Percentiles rank a stretch among this genome's conserved stretches.
phyloP scores from a whole-genome alignment of 2,888 invertebrate species.

The Drosophila paranaensis region DNA sequence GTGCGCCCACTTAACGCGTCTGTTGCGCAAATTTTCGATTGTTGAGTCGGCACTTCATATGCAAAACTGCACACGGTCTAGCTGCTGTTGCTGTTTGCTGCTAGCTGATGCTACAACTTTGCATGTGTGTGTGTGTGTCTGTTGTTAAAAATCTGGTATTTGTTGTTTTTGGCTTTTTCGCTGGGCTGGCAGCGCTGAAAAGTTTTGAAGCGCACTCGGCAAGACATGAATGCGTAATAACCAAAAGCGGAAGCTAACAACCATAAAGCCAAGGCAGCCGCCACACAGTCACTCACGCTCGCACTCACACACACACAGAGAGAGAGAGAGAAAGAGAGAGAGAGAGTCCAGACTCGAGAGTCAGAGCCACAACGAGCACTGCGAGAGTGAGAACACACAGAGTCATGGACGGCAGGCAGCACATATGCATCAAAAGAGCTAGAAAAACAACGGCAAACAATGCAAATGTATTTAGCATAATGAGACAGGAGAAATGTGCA shows the following conservation, averaged over 20 bases:
- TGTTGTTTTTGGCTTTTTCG: conserved; percentile 79
- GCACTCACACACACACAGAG: neutral
- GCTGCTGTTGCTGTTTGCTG: conserved; percentile 20
- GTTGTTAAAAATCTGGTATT: conserved; percentile 78
- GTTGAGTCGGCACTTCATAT: conserved; percentile 81
- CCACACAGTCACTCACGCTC: conserved; percentile 42
- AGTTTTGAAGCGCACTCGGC: conserved; percentile 80
- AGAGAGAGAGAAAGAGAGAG: too few relatives aligned
- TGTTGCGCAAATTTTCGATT: conserved; percentile 78
- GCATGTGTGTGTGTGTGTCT: conserved; percentile 13
- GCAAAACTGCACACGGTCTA: conserved; percentile 67
- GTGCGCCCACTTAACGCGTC: conserved; percentile 74
- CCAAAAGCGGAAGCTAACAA: conserved; percentile 81
- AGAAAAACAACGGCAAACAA: conserved; percentile 82
- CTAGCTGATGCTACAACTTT: conserved; percentile 18
- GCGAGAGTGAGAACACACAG: conserved; percentile 2
- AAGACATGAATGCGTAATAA: conserved; percentile 82
- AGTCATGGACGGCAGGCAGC: conserved; percentile 48
- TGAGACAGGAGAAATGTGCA: conserved; percentile 83
- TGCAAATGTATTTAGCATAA: conserved; percentile 83
- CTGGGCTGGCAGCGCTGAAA: conserved; percentile 52
- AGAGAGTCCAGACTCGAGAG: conserved; percentile 22
- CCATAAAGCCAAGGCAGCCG: conserved; percentile 76
- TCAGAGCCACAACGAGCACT: conserved; percentile 19
- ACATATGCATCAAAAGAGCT: conserved; percentile 82